Conservation (phyloP, 2,797 vertebrate genomes). For the Menidia menidia region DNA sequence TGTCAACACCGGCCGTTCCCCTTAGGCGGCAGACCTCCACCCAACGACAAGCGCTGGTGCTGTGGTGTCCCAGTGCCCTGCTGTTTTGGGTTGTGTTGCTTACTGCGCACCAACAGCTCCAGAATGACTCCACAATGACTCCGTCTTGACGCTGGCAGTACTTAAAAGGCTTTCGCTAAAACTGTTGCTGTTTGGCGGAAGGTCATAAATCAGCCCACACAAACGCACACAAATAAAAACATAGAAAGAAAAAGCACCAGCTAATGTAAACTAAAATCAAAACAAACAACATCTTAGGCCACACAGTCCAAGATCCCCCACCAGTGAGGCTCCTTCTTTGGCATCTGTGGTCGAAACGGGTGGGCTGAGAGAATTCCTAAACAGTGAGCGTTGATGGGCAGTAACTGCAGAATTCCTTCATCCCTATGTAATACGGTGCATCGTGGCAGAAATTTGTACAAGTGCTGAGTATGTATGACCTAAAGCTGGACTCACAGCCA, state of each 20-base stretch:
- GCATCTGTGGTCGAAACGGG: constrained; percentile 55
- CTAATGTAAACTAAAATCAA: constrained; percentile 51
- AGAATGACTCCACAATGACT: constrained; percentile 17
- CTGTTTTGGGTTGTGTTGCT: constrained; percentile 46
- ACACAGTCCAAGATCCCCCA: constrained; percentile 45
- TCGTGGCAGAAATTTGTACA: constrained; percentile 19
- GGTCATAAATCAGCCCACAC: constrained; percentile 2
- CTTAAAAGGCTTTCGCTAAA: constrained; percentile 64
- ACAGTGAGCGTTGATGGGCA: constrained; percentile 55
- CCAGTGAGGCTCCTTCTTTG: constrained; percentile 71
- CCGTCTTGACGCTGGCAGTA: constrained; percentile 27
- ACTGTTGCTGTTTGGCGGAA: constrained; percentile 55
- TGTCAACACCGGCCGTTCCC: constrained; percentile 54
- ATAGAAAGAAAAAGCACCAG: not conserved
- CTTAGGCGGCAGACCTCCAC: constrained; percentile 26
- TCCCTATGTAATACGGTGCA: constrained; percentile 28
- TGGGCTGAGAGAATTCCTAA: constrained; percentile 29
- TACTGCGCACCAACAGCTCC: constrained; percentile 15
- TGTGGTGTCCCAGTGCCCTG: constrained; percentile 42
- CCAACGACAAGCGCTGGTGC: constrained; percentile 16
- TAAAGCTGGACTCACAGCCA: constrained; percentile 22
- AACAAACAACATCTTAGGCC: constrained; percentile 36
- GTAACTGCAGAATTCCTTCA: constrained; percentile 44
- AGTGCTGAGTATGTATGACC: constrained; percentile 23
- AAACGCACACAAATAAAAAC: not conserved